Percentiles rank a stretch among this genome's conserved stretches.
These are phyloP conservation scores for Taenaris catops DNA, from an alignment of 2,888 invertebrate genomes.

Conservation along the genomic window DNA sequence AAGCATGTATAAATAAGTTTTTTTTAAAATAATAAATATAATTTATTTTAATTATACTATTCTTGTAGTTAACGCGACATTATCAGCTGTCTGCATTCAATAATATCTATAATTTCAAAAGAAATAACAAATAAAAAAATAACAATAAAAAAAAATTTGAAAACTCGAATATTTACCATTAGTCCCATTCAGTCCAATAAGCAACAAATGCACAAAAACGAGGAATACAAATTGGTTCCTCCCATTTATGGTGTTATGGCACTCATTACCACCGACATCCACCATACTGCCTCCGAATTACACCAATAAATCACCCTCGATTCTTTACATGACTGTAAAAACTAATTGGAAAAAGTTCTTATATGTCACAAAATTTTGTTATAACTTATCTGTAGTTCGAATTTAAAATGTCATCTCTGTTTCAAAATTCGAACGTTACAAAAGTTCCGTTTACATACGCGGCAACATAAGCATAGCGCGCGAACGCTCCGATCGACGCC, in stretches of 20 bases:
- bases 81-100: too few relatives aligned
- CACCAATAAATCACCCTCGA: slow-evolving; percentile 58
- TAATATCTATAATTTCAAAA: too few relatives aligned
- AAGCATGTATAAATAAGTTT: too few relatives aligned
- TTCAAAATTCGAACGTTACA: slow-evolving; percentile 34
- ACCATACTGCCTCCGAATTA: slow-evolving; percentile 74
- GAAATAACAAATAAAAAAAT: slow-evolving; percentile 9
- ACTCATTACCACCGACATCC: slow-evolving; percentile 75
- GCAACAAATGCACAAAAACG: slow-evolving; percentile 73
- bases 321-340: slow-evolving; percentile 59
- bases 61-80: too few relatives aligned
- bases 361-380: slow-evolving; percentile 7
- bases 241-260: slow-evolving; percentile 72
- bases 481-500: slow-evolving; percentile 31
- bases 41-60: too few relatives aligned
- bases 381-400: slow-evolving; percentile 5
- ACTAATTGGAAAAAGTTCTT: slow-evolving; percentile 35
- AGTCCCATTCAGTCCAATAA: slow-evolving; percentile 75
- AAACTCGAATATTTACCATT: slow-evolving; percentile 58
- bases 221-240: slow-evolving; percentile 75
- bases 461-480: slow-evolving; percentile 33
- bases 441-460: slow-evolving; percentile 54
- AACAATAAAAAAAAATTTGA: slow-evolving; percentile 7
- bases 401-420: slow-evolving; percentile 31
- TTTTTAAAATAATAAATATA: too few relatives aligned